Conservation (phyloP, 2,888 invertebrate genomes). For the Stegana nigrithorax region DNA sequence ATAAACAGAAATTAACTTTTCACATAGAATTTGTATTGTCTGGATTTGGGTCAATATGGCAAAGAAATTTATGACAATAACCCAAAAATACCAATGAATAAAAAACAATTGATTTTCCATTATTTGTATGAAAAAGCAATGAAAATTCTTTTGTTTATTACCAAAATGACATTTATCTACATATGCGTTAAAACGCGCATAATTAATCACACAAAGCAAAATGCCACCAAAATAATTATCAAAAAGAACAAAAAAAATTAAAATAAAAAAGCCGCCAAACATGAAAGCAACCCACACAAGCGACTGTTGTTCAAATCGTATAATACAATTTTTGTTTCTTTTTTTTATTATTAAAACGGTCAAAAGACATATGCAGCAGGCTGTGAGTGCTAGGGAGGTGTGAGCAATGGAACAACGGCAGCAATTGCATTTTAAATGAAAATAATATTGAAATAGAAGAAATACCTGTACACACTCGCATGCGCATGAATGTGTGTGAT, state of each 20-base stretch:
- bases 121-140: neutral
- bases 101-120: neutral
- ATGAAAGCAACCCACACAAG: constrained; percentile 34
- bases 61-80: constrained; percentile 15
- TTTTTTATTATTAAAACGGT: neutral
- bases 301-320: neutral
- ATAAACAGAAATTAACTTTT: too few species aligned
- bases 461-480: constrained; percentile 14
- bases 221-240: neutral
- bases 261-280: constrained; percentile 31
- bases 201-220: constrained; percentile 26
- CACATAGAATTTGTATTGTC: too few species aligned
- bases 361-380: neutral
- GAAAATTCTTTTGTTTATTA: constrained; percentile 4
- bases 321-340: constrained; percentile 33
- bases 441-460: neutral
- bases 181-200: constrained; percentile 18
- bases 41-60: constrained; percentile 3
- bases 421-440: neutral
- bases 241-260: neutral
- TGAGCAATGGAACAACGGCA: neutral
- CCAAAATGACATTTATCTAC: constrained; percentile 4
- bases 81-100: neutral
- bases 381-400: neutral
- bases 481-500: neutral